Base-by-base conservation (phyloP, 1,140 invertebrate species). In the Anthonomus grandis region DNA sequence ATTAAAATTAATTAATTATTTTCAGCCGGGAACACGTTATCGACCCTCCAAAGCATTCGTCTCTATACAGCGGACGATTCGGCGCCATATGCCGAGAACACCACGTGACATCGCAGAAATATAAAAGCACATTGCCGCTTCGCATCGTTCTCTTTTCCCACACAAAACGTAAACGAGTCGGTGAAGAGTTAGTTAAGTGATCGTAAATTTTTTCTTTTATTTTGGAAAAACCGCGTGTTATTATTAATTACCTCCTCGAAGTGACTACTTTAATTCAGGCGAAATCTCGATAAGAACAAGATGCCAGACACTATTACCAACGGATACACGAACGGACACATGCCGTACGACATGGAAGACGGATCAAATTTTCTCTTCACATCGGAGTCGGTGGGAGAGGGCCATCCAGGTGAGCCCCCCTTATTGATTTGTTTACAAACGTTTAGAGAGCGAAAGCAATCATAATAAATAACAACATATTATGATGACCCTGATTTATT, bases 321-420 rank as follows among this genome's bases (percentile, higher is more conserved):
- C 78, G 86, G 87, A 74, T 86, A 84, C 72, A 78, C 78, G 62
- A 89, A 90, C 75, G 57, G 48, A 34, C 57, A 59, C 84, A 87
- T 79, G 70, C 76, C 78, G 60, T 84, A 82, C 73, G 89, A 91
- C 70, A 83, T 90, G 72, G 85, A 86, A 68, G 86, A 91, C 74
- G 87, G 85, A 68, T 89, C 90, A 66, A 84, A 86, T 65, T 99
- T 99, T 77, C 83, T 99, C 23, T 99, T 99, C 77, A 98, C 96
- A 41, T 98, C 95, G 18, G 97, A 99, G 81, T 98, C 95, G 44
- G 97, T 99, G 48, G 95, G 95, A 68, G 97, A 98, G 80, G 96
- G 96, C 67, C 96, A 98, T 81, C 95, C 97, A 81, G 90, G 89
- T 91, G 78, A 81, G 79, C 79, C 39, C 13, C 17, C 4, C 5